Base-by-base conservation (phyloP, 2,888 invertebrate species). In the Sarcophaga subvicina region DNA sequence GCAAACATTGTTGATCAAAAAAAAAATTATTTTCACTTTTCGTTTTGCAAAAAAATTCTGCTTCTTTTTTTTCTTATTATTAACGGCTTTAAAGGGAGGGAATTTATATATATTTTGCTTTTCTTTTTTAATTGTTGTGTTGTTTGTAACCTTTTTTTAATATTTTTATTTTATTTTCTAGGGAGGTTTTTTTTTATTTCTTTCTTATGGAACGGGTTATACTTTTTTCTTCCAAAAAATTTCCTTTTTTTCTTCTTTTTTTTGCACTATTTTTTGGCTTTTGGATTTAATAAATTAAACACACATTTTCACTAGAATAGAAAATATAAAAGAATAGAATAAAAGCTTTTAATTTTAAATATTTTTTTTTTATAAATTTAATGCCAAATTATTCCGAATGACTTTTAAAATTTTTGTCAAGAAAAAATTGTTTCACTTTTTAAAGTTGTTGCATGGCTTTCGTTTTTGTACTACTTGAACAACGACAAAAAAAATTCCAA, bases 1-100 rank as follows among this genome's bases (percentile, higher is more conserved):
- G 92, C 90, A 89, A 93, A 92, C 93, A 93, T 93, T 89, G 89
- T 92, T 47, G 75, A 80, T 72, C 54, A 37, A 11, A 20, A 37
- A 25, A 25, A 70, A 70, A 37, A 14, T 4, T 49, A 54, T 54
- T 54, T 54, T 54, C 81, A 75, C 45, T 86, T 67, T 78, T 78
- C 54, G 76, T 80, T 77, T 79, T 77, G 78, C 87, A 37, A 54
- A 49, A 49, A 11, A 14, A 49, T 17, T 54, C 3, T 86, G 83
- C 81, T 85, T 89, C 78, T 79, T 37, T 8, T 62, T 49, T 62
- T 69, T 37, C 54, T 71, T 54, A 25, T 84, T 14, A 2, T 66
- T 77, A 12, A 2, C 17, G n/a, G 62, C 14, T 64, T 63, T 12
- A 67, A n/a, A 20, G 47, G 59, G 49, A 59, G 72, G 60, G 20